Base-by-base conservation (phyloP, 30 jellyfish, hydroid and myxozoan genomes). In the Pseudorhiza aurosa region DNA sequence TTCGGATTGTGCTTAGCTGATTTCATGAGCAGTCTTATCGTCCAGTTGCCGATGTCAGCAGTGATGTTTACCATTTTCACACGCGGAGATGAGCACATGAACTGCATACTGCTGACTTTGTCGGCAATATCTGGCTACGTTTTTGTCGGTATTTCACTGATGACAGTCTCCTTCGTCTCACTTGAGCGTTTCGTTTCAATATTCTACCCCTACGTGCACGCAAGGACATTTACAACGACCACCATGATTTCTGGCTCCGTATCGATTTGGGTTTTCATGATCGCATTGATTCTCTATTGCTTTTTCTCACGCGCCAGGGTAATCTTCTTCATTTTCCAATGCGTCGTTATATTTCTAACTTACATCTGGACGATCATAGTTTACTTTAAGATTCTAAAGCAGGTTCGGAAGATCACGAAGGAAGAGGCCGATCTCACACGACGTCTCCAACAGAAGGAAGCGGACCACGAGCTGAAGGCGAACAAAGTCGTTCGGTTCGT, bases 181-280 rank as follows among this genome's bases (percentile, higher is more conserved):
- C 71, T 69, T 19, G 97, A 88, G 64, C 39, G 97, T 8, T 88
- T 82, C 55, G 14, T 88, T 9, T 95, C 97, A 8, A 88, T 88
- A n/a, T 88, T 88, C 49, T 55, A 80, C 51, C 91, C 97, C 18
- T 88, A 65, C 49, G 36, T 65, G 4, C 63, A 88, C 58, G 55
- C 44, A 19, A 68, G 79, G 14, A 9, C 49, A 3, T 80, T 88
- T 33, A 68, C 97, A 39, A 69, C 40, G 44, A 19, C 50, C 21
- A 35, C 57, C 15, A 65, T 72, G 65, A 35, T 43, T 42, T 35
- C 70, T 32, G 87, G 70, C 19, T 67, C 77, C 19, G 53, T 58
- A 4, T 33, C 75, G 9, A 88, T 88, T 28, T 88, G 97, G 97
- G 51, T 22, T 21, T 49, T 62, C 46, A 35, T 63, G 33, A 30